phyloP scores from a whole-genome alignment of 2,113 vertebrate genomes.

The Carassius gibelio region DNA sequence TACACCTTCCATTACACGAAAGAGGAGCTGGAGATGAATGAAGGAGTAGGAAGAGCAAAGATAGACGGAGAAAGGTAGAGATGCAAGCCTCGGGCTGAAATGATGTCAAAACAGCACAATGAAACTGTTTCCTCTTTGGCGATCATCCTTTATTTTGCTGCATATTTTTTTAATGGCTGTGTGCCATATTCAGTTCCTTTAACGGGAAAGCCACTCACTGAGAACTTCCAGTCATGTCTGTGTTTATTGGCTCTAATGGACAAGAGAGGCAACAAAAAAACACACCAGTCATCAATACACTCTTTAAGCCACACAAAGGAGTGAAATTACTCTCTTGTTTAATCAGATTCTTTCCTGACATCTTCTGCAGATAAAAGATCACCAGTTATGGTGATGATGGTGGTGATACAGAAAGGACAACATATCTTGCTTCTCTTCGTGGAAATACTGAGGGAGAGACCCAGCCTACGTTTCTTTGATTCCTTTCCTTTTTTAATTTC shows the following conservation, averaged over 20 bases:
- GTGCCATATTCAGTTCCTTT: slow-evolving; percentile 17
- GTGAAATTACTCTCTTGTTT: slow-evolving; percentile 31
- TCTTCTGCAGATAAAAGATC: slow-evolving; percentile 20
- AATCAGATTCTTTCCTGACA: slow-evolving; percentile 6
- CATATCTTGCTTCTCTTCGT: slow-evolving; percentile 51
- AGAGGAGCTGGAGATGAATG: slow-evolving; percentile 54
- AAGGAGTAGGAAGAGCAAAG: not conserved
- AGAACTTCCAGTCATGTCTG: slow-evolving; percentile 35
- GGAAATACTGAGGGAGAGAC: slow-evolving; percentile 74
- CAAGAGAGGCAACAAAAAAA: slow-evolving; percentile 6
- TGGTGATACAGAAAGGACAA: not conserved
- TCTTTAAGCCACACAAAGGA: slow-evolving; percentile 8
- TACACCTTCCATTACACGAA: slow-evolving; percentile 65
- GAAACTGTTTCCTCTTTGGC: not conserved
- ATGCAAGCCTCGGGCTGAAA: not conserved
- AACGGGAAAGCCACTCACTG: slow-evolving; percentile 16
- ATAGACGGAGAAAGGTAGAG: slow-evolving; percentile 26
- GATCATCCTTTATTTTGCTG: not conserved
- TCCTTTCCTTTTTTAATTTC: slow-evolving; percentile 34
- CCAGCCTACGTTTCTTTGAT: slow-evolving; percentile 70
- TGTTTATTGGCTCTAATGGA: slow-evolving; percentile 37
- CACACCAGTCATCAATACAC: slow-evolving; percentile 13
- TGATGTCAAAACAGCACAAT: slow-evolving; percentile 59
- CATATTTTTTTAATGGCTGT: slow-evolving; percentile 5
- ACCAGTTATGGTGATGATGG: not conserved